These are phyloP conservation scores for Lagopus leucura DNA, from an alignment of 2,113 vertebrate genomes.

Conservation along the genomic window DNA sequence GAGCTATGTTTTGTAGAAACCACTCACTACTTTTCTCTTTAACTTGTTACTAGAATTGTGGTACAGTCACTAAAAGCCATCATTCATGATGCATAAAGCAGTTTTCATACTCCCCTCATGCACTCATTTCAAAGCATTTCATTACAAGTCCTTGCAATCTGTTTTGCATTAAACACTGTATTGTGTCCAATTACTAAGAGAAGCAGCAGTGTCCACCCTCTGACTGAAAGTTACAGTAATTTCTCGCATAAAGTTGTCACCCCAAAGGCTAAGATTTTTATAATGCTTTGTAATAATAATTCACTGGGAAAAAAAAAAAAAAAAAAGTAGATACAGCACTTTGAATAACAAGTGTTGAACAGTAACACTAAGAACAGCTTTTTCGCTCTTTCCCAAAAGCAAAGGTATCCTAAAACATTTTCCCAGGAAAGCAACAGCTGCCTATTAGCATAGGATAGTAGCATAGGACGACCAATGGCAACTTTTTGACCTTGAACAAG, in stretches of 20 bases:
- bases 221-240: not conserved
- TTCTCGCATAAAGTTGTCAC: not conserved
- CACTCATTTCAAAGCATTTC: not conserved
- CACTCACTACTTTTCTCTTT: not conserved
- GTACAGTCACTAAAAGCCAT: not conserved
- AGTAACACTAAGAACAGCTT: not conserved
- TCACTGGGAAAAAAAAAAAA: not conserved
- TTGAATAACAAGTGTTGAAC: not conserved
- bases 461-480: not conserved
- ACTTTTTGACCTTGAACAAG: not conserved
- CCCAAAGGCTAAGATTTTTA: not conserved
- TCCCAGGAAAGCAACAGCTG: not conserved
- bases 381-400: not conserved
- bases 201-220: conserved; percentile 52
- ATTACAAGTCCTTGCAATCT: not conserved
- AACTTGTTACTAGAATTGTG: not conserved
- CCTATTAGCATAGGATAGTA: not conserved
- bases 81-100: not conserved
- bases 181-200: not conserved
- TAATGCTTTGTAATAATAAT: not conserved
- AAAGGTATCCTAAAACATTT: not conserved
- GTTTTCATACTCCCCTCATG: not conserved
- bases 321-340: not conserved
- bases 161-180: conserved; percentile 12
- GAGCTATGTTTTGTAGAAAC: not conserved